Conservation (phyloP, 2,888 invertebrate species). For the Agelastica alni region DNA sequence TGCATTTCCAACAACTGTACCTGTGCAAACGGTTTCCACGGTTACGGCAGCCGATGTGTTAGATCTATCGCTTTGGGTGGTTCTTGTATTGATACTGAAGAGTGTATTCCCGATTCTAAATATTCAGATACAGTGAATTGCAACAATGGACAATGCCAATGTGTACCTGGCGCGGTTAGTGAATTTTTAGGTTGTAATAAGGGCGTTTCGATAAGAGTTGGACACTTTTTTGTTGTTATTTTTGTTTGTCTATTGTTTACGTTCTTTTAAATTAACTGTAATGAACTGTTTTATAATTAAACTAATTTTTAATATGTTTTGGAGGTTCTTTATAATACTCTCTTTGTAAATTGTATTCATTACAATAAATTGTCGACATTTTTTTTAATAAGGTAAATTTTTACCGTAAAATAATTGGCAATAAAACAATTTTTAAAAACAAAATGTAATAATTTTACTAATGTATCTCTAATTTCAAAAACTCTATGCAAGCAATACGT, state of each 20-base stretch:
- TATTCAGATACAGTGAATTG: conserved; percentile 42
- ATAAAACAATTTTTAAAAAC: no score
- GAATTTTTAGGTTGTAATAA: conserved; percentile 34
- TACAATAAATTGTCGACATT: no score
- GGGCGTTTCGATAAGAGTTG: neutral
- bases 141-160: conserved; percentile 45
- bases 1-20: conserved; percentile 44
- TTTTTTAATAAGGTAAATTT: no score
- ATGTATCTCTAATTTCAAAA: no score
- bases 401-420: no score
- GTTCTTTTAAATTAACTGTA: no score
- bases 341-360: no score
- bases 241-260: neutral
- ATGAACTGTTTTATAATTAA: no score
- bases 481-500: no score
- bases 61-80: conserved; percentile 40
- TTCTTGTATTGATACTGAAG: conserved; percentile 43
- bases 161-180: conserved; percentile 40
- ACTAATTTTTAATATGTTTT: no score
- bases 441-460: no score
- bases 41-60: conserved; percentile 38
- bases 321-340: no score
- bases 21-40: conserved; percentile 46
- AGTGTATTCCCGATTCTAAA: conserved; percentile 44
- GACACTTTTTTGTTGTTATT: conserved; percentile 1